phyloP scores from a whole-genome alignment of 2,113 vertebrate species.

The Centropus bengalensis region DNA sequence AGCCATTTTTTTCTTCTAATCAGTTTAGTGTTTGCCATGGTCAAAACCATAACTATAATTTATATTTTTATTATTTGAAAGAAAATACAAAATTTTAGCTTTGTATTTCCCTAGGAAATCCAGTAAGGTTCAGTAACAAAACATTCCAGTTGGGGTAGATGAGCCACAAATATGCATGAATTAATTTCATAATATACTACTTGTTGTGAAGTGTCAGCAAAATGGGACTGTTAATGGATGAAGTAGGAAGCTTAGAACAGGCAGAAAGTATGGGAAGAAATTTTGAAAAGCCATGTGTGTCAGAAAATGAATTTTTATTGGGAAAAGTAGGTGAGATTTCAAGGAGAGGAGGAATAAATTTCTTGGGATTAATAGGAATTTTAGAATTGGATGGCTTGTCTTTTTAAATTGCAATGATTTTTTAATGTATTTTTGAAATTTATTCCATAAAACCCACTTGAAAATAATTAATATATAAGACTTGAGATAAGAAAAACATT shows the following conservation, averaged over 20 bases:
- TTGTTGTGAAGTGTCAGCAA: background rate
- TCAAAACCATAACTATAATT: background rate
- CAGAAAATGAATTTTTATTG: background rate
- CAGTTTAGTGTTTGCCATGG: slow-evolving; percentile 43
- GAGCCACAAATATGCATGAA: background rate
- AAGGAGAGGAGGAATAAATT: background rate
- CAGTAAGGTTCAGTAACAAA: background rate
- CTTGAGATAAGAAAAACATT: background rate
- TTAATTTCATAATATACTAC: background rate
- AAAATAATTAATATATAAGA: background rate
- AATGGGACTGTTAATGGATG: background rate
- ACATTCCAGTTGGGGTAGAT: background rate
- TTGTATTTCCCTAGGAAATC: slow-evolving; percentile 48
- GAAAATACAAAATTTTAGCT: slow-evolving; percentile 12
- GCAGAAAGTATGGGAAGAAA: background rate
- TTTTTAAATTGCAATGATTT: background rate
- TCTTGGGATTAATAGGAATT: background rate
- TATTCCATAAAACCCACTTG: background rate
- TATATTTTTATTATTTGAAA: slow-evolving; percentile 15
- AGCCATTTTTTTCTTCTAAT: background rate
- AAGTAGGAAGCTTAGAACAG: background rate
- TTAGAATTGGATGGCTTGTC: background rate
- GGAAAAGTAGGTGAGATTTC: background rate
- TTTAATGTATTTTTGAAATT: background rate
- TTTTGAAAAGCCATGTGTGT: background rate